Evolutionary conservation across 1,140 invertebrate species (phyloP).

Genomic region (Pseudomyrmex pallidus): DNA sequence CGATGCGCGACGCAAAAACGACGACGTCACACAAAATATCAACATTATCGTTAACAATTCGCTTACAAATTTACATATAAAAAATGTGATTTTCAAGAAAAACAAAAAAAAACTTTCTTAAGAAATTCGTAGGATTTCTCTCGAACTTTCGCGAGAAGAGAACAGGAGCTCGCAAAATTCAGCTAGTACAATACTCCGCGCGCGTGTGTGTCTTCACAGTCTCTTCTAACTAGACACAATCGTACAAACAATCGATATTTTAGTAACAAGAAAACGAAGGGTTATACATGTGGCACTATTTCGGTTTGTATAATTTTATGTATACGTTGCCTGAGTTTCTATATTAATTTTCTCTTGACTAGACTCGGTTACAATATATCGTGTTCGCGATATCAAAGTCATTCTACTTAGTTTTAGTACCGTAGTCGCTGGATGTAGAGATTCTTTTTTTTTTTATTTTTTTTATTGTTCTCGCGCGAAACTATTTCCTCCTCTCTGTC

Average conservation of each 20-base stretch:
- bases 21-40: constrained; percentile 1
- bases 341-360: constrained; percentile 44
- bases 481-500: too few species aligned
- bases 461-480: constrained; percentile 9
- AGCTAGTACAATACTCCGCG: constrained; percentile 33
- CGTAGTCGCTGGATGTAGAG: constrained; percentile 9
- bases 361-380: constrained; percentile 29
- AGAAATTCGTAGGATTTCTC: constrained; percentile 29
- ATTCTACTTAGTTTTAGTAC: background rate
- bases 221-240: constrained; percentile 16
- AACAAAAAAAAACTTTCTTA: background rate
- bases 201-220: background rate
- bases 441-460: background rate
- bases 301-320: too few species aligned
- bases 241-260: constrained; percentile 33
- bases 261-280: constrained; percentile 40
- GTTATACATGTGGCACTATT: constrained; percentile 62
- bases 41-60: constrained; percentile 25
- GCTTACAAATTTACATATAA: background rate
- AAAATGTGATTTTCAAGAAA: constrained; percentile 19
- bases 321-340: constrained; percentile 49
- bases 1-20: background rate
- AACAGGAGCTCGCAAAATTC: constrained; percentile 3
- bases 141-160: constrained; percentile 23
- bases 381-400: constrained; percentile 9